Evolutionary conservation across 1,140 invertebrate species (phyloP).

Genomic region (Branchinecta lynchi): DNA sequence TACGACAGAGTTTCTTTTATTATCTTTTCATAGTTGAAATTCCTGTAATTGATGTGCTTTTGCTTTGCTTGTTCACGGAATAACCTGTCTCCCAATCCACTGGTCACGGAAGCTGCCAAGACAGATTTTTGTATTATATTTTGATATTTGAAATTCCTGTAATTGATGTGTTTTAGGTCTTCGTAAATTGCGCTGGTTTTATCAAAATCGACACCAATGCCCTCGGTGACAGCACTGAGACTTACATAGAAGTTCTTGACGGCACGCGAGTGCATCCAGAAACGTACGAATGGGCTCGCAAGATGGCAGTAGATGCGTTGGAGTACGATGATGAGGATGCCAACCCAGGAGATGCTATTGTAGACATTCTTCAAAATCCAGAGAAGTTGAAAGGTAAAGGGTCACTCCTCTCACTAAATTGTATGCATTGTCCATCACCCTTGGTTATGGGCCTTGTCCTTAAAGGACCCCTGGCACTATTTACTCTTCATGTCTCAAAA

Average conservation of each 20-base stretch:
- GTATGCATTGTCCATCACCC: too few species aligned
- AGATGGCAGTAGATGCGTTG: constrained; percentile 98
- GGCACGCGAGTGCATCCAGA: constrained; percentile 96
- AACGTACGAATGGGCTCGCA: constrained; percentile 97
- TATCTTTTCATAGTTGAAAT: too few species aligned
- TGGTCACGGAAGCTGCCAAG: too few species aligned
- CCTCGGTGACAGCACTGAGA: constrained; percentile 79
- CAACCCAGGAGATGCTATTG: constrained; percentile 90
- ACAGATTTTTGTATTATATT: too few species aligned
- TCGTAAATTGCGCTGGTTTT: constrained; percentile 98
- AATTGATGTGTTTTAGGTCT: constrained; percentile 40
- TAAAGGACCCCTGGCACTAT: too few species aligned
- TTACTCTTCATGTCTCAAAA: too few species aligned
- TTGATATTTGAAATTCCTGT: too few species aligned
- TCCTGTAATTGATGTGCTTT: background rate
- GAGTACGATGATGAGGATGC: constrained; percentile 68
- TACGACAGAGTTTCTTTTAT: too few species aligned
- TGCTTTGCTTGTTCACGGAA: too few species aligned
- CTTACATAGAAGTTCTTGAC: constrained; percentile 90
- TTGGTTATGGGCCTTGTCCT: too few species aligned
- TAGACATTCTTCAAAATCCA: constrained; percentile 91
- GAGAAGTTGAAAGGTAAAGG: constrained; percentile 56
- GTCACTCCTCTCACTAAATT: background rate
- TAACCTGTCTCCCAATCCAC: too few species aligned
- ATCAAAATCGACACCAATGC: constrained; percentile 96